A percentile compares a stretch with the other conserved stretches of the same genome.
These are phyloP conservation scores for Platyscapa corneri DNA, from an alignment of 1,140 invertebrate genomes.

Conservation along the genomic window DNA sequence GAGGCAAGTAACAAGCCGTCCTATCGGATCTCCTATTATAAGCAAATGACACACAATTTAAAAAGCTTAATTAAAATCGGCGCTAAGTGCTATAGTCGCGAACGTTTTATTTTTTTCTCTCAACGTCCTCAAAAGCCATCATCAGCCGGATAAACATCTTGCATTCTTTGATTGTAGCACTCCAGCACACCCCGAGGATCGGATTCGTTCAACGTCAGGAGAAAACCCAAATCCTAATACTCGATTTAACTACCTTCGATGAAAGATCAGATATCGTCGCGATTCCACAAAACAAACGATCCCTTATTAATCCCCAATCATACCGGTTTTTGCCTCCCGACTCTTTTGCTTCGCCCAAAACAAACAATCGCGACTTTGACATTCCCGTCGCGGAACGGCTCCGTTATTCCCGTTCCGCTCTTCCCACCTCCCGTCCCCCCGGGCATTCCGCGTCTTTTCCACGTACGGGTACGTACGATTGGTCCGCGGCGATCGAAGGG, in stretches of 20 bases:
- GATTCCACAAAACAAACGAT: conserved; percentile 13
- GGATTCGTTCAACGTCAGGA: background rate
- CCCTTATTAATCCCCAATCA: conserved; percentile 28
- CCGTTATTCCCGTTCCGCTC: conserved; percentile 39
- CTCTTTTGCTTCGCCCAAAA: background rate
- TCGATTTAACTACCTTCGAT: background rate
- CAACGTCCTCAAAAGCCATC: background rate
- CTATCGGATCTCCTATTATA: background rate
- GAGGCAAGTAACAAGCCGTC: background rate
- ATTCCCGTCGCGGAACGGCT: conserved; percentile 21
- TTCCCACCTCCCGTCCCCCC: conserved; percentile 18
- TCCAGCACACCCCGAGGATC: background rate
- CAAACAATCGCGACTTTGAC: conserved; percentile 20
- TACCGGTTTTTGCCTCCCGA: conserved; percentile 21
- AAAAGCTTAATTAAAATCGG: background rate
- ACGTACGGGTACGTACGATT: conserved; percentile 18
- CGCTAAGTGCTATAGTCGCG: background rate
- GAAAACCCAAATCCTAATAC: conserved; percentile 1
- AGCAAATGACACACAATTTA: background rate
- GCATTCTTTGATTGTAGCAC: background rate
- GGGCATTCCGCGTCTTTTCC: conserved; percentile 43
- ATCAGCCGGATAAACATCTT: background rate
- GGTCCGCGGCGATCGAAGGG: background rate
- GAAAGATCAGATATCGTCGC: conserved; percentile 6
- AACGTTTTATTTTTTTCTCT: background rate